phyloP scores from a whole-genome alignment of 2,797 vertebrate genomes.

The Odontamblyopus rebecca region DNA sequence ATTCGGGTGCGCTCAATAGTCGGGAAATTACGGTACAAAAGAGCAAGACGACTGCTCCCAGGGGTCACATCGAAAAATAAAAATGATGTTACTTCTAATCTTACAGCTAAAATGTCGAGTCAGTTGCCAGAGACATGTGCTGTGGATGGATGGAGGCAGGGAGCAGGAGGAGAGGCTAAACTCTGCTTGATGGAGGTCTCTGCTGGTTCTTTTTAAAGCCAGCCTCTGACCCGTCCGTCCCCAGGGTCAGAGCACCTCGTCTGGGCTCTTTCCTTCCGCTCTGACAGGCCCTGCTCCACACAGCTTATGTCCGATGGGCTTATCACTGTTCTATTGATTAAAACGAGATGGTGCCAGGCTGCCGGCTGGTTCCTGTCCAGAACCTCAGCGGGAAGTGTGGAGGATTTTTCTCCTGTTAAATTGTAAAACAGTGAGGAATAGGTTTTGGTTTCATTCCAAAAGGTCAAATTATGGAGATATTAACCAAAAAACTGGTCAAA shows the following conservation, averaged over 20 bases:
- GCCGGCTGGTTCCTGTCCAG: background rate
- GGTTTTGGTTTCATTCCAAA: background rate
- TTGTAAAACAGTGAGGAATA: background rate
- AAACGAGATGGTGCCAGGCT: background rate
- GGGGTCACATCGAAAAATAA: too few species aligned
- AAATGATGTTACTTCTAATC: too few species aligned
- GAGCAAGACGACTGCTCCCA: too few species aligned
- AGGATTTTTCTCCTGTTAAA: conserved; percentile 1
- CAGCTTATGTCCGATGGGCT: background rate
- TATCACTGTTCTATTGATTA: conserved; percentile 8
- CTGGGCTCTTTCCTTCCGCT: conserved; percentile 66
- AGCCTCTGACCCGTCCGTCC: conserved; percentile 58
- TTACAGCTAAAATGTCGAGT: background rate
- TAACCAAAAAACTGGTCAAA: too few species aligned
- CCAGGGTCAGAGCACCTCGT: conserved; percentile 73
- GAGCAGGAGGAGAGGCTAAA: conserved; percentile 81
- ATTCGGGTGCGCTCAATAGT: too few species aligned
- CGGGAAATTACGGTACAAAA: too few species aligned
- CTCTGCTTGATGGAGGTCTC: conserved; percentile 76
- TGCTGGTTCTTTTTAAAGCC: conserved; percentile 64
- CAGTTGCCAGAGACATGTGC: conserved; percentile 58
- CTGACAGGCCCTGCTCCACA: conserved; percentile 35
- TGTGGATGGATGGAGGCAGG: conserved; percentile 53
- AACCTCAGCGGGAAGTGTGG: background rate
- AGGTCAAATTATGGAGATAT: background rate